Conservation (phyloP, 2,113 vertebrate species). For the Pygoscelis antarcticus region DNA sequence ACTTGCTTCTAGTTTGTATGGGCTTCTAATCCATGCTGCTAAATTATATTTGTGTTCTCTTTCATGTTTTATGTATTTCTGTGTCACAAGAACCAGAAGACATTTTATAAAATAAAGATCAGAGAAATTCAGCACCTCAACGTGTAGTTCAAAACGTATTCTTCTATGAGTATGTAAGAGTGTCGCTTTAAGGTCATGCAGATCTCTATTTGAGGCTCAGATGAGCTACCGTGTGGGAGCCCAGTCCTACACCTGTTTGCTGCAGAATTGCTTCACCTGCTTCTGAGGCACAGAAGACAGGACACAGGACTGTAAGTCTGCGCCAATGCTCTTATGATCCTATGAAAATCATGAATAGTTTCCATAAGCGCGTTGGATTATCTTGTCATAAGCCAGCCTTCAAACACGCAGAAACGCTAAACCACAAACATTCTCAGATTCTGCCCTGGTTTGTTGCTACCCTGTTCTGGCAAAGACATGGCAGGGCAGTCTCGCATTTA, state of each 20-base stretch:
- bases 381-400: background rate
- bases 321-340: background rate
- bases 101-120: background rate
- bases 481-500: background rate
- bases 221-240: background rate
- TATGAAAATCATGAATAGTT: background rate
- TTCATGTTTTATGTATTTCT: background rate
- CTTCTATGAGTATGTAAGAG: background rate
- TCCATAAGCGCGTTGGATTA: background rate
- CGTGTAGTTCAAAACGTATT: background rate
- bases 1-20: background rate
- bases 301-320: background rate
- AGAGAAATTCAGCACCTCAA: background rate
- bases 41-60: background rate
- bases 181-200: background rate
- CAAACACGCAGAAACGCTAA: background rate
- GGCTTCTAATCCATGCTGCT: background rate
- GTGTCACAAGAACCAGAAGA: background rate
- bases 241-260: background rate
- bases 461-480: background rate
- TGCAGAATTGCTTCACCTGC: background rate
- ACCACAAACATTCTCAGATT: background rate
- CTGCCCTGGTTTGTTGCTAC: background rate
- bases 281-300: background rate
- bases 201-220: background rate